Base-by-base conservation (phyloP, 2,888 invertebrate genomes). In the Adela reaumurella region DNA sequence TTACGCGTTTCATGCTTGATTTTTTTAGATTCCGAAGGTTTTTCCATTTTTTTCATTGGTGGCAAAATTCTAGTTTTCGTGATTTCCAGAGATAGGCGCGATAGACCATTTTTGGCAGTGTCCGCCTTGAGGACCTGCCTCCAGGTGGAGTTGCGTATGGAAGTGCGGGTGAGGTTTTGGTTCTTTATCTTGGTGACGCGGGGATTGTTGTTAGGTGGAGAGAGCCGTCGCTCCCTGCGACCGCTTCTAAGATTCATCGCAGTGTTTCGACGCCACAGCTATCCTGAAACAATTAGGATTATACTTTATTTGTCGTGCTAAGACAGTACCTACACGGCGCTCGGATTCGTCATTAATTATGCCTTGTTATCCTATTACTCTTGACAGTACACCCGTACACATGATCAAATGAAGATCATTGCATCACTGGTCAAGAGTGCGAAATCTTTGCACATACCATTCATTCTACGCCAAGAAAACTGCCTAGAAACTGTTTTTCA, bases 201-300 rank as follows among this genome's bases (percentile, higher is more conserved):
- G 20, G 62, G 59, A 47, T 64, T 57, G 55, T 56, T 64, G 57
- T 64, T 68, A 58, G 68, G 69, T 58, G 63, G 67, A 61, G 73
- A 70, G 69, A 81, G 73, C 64, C 80, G 77, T 57, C 82, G 81
- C 70, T 81, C 82, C 63, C 83, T 81, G 63, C 84, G 83, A 59
- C 85, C 84, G 67, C 86, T 86, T 68, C 87, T 82, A 65, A 86
- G 72, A 82, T 86, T 86, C 86, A 86, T 86, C 55, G 74, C 77
- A 77, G 66, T 8, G 24, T 24, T 24, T 8, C 5, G 24, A 4
- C 43, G 43, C 17, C 43, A 47, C 43, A 1, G 35, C 28, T 24
- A 3, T 24, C 24, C 76, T 76, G 63, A 2, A 64, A 62, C 14
- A 8, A 16, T n/a, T 17, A 28, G n/a, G 19, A 3, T 10, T 10